Conservation (phyloP, 1,140 invertebrate species). For the Lordiphosa clarofinis region DNA sequence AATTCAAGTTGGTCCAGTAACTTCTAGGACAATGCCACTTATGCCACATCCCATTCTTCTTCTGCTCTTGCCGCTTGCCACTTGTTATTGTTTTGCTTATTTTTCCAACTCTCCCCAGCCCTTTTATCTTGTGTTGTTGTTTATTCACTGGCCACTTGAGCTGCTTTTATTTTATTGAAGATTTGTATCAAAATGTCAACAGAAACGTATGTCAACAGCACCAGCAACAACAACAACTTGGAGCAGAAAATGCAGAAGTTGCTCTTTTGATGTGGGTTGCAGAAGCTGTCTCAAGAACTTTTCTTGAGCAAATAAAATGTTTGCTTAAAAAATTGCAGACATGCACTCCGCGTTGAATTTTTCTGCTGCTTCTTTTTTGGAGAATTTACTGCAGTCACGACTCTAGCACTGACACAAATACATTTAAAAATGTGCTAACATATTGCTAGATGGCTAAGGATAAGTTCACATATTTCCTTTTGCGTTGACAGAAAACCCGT, state of each 20-base stretch:
- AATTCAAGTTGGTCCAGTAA: slow-evolving; percentile 6
- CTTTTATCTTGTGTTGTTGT: slow-evolving; percentile 18
- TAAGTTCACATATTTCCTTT: slow-evolving; percentile 39
- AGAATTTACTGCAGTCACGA: slow-evolving; percentile 73
- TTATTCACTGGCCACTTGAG: slow-evolving; percentile 50
- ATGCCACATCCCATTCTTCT: slow-evolving; percentile 7
- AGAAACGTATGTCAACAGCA: slow-evolving; percentile 57
- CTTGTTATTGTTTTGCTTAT: slow-evolving; percentile 25
- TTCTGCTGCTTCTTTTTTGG: slow-evolving; percentile 17
- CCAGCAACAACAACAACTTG: neutral
- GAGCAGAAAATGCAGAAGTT: slow-evolving; percentile 32
- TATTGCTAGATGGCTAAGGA: slow-evolving; percentile 29
- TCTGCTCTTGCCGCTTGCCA: slow-evolving; percentile 3
- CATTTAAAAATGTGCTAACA: slow-evolving; percentile 65
- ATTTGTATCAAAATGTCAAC: slow-evolving; percentile 74
- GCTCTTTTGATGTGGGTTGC: slow-evolving; percentile 57
- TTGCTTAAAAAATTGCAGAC: slow-evolving; percentile 65
- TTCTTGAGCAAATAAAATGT: slow-evolving; percentile 63
- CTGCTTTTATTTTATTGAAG: slow-evolving; percentile 68
- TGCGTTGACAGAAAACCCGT: slow-evolving; percentile 25
- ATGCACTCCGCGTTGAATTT: slow-evolving; percentile 43
- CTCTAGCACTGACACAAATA: slow-evolving; percentile 53
- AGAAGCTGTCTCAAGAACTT: slow-evolving; percentile 46
- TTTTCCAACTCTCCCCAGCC: slow-evolving; percentile 13
- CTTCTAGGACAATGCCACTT: slow-evolving; percentile 35